Evolutionary conservation across 2,888 invertebrate genomes (phyloP), one percentile per base, ranked within the genome.

Genomic region (Biston betularia): DNA sequence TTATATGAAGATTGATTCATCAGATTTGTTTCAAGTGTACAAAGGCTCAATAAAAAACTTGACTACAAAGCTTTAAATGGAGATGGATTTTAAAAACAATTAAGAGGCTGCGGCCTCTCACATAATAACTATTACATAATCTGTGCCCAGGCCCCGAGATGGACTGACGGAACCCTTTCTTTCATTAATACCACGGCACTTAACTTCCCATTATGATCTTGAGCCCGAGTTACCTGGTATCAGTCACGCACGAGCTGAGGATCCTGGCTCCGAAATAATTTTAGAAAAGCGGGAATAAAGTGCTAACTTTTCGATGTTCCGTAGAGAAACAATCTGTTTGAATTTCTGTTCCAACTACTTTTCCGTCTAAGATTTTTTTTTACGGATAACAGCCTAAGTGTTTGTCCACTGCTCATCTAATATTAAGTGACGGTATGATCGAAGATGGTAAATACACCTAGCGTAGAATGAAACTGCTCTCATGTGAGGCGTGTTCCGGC

Each of bases 181-280:
- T 74, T 80, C 84, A 87, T 89, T 85, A 89, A 89, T 89, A 88
- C 81, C 84, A 84, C 75, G 86, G 84, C 85, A 86, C 82, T 90
- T 89, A 88, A 84, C 75, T 77, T 75, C 72, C 84, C 83, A 89
- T 86, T 85, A 87, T 78, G 74, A 72, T 73, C 74, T 69, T 66
- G 77, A 76, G 59, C 58, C 65, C 71, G 82, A 79, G 79, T 79
- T 74, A 77, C 73, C 74, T 69, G 68, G 76, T 77, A 89, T 91
- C 85, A 76, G 91, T 86, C 89, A 88, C 90, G 90, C 89, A 84
- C 79, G 79, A 69, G 77, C 79, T 65, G 61, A 42, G 65, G 66
- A 65, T 63, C 70, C 58, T 62, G 50, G 15, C 45, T 46, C 15
- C 34, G 6, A 54, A 55, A 61, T 65, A 44, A 63, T 69, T 65